Percentiles rank a stretch among this genome's conserved stretches.
phyloP scores from a whole-genome alignment of 2,113 vertebrate species.

The Condylura cristata region DNA sequence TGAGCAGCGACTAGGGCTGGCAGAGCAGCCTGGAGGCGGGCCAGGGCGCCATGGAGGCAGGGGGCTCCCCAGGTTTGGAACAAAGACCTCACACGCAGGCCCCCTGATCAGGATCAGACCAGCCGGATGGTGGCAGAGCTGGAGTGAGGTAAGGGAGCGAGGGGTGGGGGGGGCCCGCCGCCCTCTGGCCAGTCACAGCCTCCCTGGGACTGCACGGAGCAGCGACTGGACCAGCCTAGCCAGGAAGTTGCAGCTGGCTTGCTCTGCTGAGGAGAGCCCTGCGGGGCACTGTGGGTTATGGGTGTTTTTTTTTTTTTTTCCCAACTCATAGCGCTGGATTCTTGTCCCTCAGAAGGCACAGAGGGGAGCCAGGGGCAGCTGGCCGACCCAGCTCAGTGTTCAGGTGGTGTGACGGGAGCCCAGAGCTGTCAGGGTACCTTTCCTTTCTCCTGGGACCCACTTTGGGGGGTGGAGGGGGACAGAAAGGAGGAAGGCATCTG shows the following conservation, averaged over 20 bases:
- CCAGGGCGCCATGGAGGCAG: slow-evolving; percentile 55
- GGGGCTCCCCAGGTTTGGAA: slow-evolving; percentile 71
- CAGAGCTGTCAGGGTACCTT: rapidly evolving
- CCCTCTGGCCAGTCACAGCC: slow-evolving; percentile 50
- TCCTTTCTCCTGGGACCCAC: background rate
- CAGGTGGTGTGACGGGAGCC: background rate
- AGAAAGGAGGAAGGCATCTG: background rate
- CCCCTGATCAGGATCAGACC: slow-evolving; percentile 46
- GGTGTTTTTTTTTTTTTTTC: background rate
- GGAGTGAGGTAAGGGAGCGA: slow-evolving; percentile 48
- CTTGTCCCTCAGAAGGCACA: background rate
- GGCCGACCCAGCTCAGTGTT: background rate
- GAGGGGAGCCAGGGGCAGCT: background rate
- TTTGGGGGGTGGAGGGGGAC: background rate
- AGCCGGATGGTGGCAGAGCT: background rate
- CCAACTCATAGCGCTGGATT: background rate
- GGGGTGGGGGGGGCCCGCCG: background rate
- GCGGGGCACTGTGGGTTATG: background rate
- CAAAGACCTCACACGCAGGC: slow-evolving; percentile 62
- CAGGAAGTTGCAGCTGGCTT: slow-evolving; percentile 66
- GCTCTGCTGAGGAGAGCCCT: background rate
- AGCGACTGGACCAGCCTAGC: slow-evolving; percentile 56
- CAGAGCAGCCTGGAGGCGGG: slow-evolving; percentile 71
- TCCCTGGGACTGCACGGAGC: background rate
- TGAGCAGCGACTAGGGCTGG: slow-evolving; percentile 45